Conservation (phyloP, 1,140 invertebrate genomes). For the Scylla paramamosain region DNA sequence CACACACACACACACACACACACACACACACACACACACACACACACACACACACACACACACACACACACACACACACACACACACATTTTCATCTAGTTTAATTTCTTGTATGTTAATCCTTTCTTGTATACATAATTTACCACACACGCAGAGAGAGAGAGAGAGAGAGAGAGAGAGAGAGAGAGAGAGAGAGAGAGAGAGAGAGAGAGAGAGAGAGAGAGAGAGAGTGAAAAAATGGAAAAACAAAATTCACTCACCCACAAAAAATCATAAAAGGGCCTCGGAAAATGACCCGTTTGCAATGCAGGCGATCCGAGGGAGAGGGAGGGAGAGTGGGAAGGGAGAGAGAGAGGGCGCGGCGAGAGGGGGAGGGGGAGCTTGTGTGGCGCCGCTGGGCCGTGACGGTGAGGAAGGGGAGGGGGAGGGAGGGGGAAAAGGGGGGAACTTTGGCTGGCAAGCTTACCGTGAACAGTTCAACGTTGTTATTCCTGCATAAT, state of each 20-base stretch:
- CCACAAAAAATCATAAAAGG: constrained; percentile 21
- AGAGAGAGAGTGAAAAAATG: neutral
- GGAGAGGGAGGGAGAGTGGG: neutral
- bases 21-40: neutral
- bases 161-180: constrained; percentile 25
- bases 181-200: neutral
- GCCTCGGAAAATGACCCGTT: constrained; percentile 16
- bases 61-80: neutral
- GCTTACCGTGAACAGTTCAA: constrained; percentile 61
- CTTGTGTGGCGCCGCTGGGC: constrained; percentile 38
- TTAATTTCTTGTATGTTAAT: neutral
- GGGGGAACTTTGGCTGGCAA: constrained; percentile 41
- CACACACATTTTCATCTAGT: neutral
- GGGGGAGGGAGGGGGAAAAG: neutral
- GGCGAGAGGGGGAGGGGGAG: neutral
- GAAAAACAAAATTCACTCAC: constrained; percentile 41
- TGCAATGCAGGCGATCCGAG: neutral
- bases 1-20: no score
- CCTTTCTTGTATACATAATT: neutral
- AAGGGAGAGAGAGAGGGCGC: neutral
- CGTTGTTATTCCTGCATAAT: constrained; percentile 68
- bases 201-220: neutral
- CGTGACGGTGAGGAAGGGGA: neutral
- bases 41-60: neutral
- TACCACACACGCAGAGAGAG: neutral